These are phyloP conservation scores for Ephialtes manifestator DNA, from an alignment of 2,888 invertebrate genomes.

Conservation along the genomic window DNA sequence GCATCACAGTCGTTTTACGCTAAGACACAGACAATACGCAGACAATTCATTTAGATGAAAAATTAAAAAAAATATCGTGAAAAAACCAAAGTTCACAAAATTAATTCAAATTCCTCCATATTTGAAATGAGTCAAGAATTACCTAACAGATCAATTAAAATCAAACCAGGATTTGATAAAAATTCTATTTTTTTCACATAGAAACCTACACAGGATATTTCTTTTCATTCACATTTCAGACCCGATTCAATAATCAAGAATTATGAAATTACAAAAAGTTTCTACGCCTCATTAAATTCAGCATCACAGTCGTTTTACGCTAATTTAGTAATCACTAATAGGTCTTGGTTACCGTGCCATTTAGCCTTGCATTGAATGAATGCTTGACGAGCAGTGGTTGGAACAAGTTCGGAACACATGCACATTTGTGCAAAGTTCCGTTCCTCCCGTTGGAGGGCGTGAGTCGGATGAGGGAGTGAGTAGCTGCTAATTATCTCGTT, in stretches of 20 bases:
- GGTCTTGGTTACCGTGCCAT: neutral
- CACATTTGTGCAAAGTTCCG: neutral
- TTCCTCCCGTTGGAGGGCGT: neutral
- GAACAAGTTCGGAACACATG: conserved; percentile 2
- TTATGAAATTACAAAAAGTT: neutral
- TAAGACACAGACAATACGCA: too few relatives aligned
- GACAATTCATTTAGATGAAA: too few relatives aligned
- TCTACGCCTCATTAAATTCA: neutral
- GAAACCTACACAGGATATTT: too few relatives aligned
- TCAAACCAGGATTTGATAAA: too few relatives aligned
- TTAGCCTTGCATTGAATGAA: neutral
- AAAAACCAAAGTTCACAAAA: too few relatives aligned
- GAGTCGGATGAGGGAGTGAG: conserved; percentile 3
- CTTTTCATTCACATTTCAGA: neutral
- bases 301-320: neutral
- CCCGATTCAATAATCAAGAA: neutral
- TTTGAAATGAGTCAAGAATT: too few relatives aligned
- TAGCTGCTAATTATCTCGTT: conserved; percentile 75
- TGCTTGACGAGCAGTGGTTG: neutral
- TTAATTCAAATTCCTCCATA: too few relatives aligned
- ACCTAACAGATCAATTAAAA: too few relatives aligned
- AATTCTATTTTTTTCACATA: too few relatives aligned
- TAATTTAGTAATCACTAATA: neutral
- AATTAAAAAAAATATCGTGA: too few relatives aligned
- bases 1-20: neutral